Conservation (phyloP, 2,113 vertebrate species). For the Eretmodus cyanostictus region DNA sequence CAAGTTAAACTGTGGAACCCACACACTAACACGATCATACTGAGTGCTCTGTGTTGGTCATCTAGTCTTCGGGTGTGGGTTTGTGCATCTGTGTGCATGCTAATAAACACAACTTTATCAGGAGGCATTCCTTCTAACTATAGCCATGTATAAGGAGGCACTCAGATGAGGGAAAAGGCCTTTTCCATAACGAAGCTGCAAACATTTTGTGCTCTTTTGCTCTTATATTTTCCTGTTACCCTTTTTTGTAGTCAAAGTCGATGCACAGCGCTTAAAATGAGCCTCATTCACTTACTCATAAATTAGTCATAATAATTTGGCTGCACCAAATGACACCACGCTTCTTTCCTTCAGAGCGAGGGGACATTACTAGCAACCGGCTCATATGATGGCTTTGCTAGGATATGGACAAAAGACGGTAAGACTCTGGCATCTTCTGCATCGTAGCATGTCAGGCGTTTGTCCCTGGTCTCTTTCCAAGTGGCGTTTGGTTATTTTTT, state of each 20-base stretch:
- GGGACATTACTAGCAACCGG: conserved; percentile 97
- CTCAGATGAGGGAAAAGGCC: neutral
- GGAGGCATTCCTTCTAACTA: conserved; percentile 4
- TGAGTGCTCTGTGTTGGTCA: neutral
- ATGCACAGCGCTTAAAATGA: neutral
- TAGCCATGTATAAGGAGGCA: neutral
- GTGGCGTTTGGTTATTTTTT: conserved; percentile 16
- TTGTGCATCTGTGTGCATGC: neutral
- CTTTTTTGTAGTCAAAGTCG: neutral
- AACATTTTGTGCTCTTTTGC: neutral
- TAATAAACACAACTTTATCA: neutral
- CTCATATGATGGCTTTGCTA: conserved; percentile 97
- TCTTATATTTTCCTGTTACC: neutral
- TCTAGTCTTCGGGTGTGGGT: neutral
- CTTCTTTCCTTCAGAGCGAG: conserved; percentile 84
- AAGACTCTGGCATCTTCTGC: conserved; percentile 21
- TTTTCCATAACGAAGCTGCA: neutral
- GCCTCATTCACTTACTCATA: neutral
- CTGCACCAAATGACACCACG: neutral
- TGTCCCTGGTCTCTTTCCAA: neutral
- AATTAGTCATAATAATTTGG: neutral
- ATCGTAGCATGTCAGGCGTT: neutral
- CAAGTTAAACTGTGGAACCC: neutral
- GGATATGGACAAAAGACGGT: conserved; percentile 99
- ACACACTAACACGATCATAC: neutral